These are phyloP conservation scores for Tympanoctomys barrerae DNA, from an alignment of 2,797 vertebrate species.

Conservation along the genomic window DNA sequence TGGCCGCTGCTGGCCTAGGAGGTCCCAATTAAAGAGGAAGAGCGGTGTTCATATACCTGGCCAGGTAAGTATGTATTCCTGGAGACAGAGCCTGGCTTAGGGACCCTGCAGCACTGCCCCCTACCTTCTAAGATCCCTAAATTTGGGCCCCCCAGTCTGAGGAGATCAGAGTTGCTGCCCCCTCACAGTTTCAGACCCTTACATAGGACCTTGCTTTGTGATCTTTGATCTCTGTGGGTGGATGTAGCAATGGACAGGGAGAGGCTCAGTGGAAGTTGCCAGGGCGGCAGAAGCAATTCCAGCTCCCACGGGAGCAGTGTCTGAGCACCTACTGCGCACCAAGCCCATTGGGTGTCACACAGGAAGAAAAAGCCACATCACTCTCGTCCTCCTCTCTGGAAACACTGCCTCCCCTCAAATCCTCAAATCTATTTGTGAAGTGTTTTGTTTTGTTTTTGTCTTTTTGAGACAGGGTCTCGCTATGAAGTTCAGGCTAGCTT, in stretches of 20 bases:
- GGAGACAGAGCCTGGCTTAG: conserved; percentile 25
- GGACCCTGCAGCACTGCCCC: background rate
- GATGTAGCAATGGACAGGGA: conserved; percentile 37
- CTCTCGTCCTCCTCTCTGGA: background rate
- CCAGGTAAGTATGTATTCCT: conserved; percentile 72
- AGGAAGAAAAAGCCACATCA: background rate
- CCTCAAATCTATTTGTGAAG: background rate
- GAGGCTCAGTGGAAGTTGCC: background rate
- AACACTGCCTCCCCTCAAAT: background rate
- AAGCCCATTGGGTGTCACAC: background rate
- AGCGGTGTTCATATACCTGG: conserved; percentile 62
- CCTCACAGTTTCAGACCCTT: background rate
- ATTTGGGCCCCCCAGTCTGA: background rate
- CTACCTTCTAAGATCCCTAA: background rate
- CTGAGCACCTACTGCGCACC: conserved; percentile 12
- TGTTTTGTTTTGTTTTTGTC: too few relatives aligned
- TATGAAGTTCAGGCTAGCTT: too few relatives aligned
- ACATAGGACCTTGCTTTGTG: background rate
- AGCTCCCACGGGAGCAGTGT: background rate
- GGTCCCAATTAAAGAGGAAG: conserved; percentile 21
- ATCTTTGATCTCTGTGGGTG: conserved; percentile 59
- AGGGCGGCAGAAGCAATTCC: background rate
- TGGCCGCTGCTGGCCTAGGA: background rate
- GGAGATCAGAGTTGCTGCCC: background rate
- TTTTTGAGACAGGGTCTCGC: too few relatives aligned